Conservation (phyloP, 1,140 invertebrate species). For the Papilio aristodemus region DNA sequence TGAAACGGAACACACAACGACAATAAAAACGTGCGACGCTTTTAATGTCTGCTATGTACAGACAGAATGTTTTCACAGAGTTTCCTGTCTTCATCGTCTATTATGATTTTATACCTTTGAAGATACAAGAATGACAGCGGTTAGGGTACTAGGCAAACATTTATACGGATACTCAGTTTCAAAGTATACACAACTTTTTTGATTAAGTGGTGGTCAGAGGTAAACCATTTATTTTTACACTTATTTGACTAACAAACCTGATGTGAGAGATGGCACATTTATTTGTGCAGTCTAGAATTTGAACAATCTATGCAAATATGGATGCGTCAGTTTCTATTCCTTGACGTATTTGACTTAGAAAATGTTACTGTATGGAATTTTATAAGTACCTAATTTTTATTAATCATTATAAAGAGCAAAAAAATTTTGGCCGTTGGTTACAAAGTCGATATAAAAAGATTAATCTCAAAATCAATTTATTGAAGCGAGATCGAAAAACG, state of each 20-base stretch:
- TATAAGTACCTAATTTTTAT: not conserved
- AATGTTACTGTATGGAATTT: not conserved
- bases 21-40: slow-evolving; percentile 50
- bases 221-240: not conserved
- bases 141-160: not conserved
- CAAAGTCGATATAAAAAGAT: slow-evolving; percentile 53
- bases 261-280: not conserved
- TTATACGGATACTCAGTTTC: not conserved
- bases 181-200: not conserved
- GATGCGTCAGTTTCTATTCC: too few relatives aligned
- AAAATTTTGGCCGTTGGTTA: slow-evolving; percentile 23
- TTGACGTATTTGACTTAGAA: not conserved
- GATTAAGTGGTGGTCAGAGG: not conserved
- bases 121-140: slow-evolving; percentile 18
- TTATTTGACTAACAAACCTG: not conserved
- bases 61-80: slow-evolving; percentile 49
- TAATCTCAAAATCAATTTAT: slow-evolving; percentile 78
- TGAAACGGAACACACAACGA: slow-evolving; percentile 46
- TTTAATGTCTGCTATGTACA: slow-evolving; percentile 43
- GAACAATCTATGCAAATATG: too few relatives aligned
- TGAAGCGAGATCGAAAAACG: slow-evolving; percentile 75
- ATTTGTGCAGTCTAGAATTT: too few relatives aligned
- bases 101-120: slow-evolving; percentile 27
- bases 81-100: slow-evolving; percentile 47
- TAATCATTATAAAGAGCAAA: slow-evolving; percentile 20